phyloP scores from a whole-genome alignment of 1,140 invertebrate genomes.

The Oppia nitens region DNA sequence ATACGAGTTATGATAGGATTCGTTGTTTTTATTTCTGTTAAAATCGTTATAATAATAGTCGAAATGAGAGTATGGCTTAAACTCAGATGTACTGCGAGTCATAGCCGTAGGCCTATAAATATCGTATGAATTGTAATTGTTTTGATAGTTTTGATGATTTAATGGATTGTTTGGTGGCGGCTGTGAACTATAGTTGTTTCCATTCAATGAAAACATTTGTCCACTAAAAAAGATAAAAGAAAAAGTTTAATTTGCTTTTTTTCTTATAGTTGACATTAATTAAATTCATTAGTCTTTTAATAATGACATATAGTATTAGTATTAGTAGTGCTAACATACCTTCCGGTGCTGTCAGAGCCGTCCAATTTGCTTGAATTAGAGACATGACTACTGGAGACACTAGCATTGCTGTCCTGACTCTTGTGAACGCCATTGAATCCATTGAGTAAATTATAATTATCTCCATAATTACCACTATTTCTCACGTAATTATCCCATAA shows the following conservation, averaged over 20 bases:
- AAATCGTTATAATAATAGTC: not conserved
- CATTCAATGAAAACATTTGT: not conserved
- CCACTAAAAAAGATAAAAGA: not conserved
- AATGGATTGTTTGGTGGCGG: no score
- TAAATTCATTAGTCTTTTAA: no score
- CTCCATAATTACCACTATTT: not conserved
- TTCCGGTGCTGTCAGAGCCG: not conserved
- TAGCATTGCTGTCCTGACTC: constrained; percentile 1
- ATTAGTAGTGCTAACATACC: not conserved
- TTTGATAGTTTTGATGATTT: not conserved
- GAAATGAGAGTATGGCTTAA: not conserved
- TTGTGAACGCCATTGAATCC: not conserved
- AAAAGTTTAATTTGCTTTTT: no score
- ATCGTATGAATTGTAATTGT: not conserved
- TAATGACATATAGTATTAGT: not conserved
- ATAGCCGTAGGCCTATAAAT: not conserved
- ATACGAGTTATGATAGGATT: not conserved
- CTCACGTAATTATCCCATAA: not conserved
- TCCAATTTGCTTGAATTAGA: not conserved
- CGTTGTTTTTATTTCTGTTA: not conserved
- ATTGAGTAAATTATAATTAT: not conserved
- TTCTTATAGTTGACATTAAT: no score
- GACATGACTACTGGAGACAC: not conserved
- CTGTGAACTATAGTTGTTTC: not conserved
- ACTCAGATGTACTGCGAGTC: not conserved